Percentiles rank a stretch among this genome's conserved stretches.
phyloP scores from a whole-genome alignment of 2,888 invertebrate genomes.

The Lymantria monacha region DNA sequence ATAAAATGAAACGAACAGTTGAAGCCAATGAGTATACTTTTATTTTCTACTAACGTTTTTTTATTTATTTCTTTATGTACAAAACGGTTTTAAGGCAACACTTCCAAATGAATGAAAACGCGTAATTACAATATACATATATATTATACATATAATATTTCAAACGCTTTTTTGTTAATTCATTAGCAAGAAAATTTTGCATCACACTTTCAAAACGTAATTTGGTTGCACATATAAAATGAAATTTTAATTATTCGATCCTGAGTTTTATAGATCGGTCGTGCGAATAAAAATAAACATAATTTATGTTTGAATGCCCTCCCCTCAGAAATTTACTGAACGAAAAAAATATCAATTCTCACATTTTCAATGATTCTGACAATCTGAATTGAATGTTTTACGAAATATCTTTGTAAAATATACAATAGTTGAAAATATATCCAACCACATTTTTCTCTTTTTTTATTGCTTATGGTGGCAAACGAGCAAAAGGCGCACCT shows the following conservation, averaged over 20 bases:
- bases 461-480: too few relatives aligned
- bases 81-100: constrained; percentile 81
- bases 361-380: too few relatives aligned
- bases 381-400: too few relatives aligned
- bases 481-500: too few relatives aligned
- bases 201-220: constrained; percentile 36
- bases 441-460: too few relatives aligned
- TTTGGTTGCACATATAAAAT: constrained; percentile 20
- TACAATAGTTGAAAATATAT: too few relatives aligned
- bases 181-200: constrained; percentile 51
- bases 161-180: constrained; percentile 40
- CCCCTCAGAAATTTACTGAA: too few relatives aligned
- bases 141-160: constrained; percentile 40
- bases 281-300: too few relatives aligned
- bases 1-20: constrained; percentile 54
- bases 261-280: too few relatives aligned
- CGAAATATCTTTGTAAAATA: too few relatives aligned
- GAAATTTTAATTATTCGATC: not conserved
- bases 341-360: too few relatives aligned
- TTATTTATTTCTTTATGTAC: constrained; percentile 75
- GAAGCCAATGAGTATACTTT: constrained; percentile 80
- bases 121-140: constrained; percentile 43
- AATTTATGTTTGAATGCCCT: too few relatives aligned
- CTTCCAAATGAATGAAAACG: constrained; percentile 72
- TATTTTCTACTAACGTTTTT: constrained; percentile 73